Evolutionary conservation across 2,113 vertebrate species (phyloP).

Genomic region (Gila orcuttii): DNA sequence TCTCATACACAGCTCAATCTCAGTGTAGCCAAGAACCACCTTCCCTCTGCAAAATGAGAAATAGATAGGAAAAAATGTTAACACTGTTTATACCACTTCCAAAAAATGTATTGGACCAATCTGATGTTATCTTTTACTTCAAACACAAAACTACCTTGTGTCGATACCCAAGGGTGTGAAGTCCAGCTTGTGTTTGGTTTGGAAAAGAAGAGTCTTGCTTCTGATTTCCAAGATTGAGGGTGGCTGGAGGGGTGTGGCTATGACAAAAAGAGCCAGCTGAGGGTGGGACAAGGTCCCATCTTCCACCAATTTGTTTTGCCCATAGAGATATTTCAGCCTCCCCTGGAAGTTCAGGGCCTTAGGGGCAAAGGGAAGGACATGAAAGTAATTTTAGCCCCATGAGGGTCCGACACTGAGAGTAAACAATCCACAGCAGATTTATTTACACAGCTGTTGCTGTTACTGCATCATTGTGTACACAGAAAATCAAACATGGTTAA

Average conservation of each 20-base stretch:
- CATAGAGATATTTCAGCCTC: slow-evolving; percentile 67
- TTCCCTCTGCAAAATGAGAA: slow-evolving; percentile 75
- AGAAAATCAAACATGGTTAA: not conserved
- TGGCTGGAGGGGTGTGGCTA: slow-evolving; percentile 65
- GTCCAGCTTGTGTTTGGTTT: slow-evolving; percentile 74
- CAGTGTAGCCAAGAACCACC: slow-evolving; percentile 83
- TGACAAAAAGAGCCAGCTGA: slow-evolving; percentile 67
- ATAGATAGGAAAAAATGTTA: not conserved
- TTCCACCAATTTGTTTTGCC: slow-evolving; percentile 64
- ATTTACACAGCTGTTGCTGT: slow-evolving; percentile 22
- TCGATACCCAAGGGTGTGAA: slow-evolving; percentile 70
- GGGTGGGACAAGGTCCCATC: slow-evolving; percentile 62
- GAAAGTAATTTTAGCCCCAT: not conserved
- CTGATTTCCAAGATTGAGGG: slow-evolving; percentile 69
- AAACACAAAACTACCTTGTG: slow-evolving; percentile 59
- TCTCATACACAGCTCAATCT: slow-evolving; percentile 80
- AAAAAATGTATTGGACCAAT: not conserved
- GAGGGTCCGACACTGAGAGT: not conserved
- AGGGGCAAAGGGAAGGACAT: not conserved
- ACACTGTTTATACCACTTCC: not conserved
- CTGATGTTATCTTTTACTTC: not conserved
- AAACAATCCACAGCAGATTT: not conserved
- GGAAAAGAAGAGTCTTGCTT: slow-evolving; percentile 67
- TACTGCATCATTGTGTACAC: not conserved
- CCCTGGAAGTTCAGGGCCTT: slow-evolving; percentile 71